A percentile compares a stretch with the other conserved stretches of the same genome.
These are phyloP conservation scores for Amblyteles armatorius DNA, from an alignment of 2,888 invertebrate genomes.

Conservation along the genomic window DNA sequence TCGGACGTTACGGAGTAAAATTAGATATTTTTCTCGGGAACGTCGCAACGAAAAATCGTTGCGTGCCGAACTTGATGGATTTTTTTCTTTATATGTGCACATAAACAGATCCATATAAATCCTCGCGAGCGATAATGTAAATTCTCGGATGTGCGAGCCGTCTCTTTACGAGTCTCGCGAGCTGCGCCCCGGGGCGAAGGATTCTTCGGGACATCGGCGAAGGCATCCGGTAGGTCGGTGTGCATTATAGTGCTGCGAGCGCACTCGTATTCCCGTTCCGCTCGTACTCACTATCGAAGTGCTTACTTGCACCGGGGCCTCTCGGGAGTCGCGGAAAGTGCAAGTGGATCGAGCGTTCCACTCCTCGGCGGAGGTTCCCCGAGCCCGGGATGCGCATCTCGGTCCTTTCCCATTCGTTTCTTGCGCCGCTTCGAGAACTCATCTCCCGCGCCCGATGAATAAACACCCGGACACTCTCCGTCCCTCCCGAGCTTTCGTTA, in stretches of 20 bases:
- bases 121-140: not conserved
- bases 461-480: slow-evolving; percentile 1
- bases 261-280: slow-evolving; percentile 48
- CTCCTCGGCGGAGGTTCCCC: not conserved
- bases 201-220: slow-evolving; percentile 35
- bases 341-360: slow-evolving; percentile 57
- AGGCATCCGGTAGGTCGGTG: slow-evolving; percentile 23
- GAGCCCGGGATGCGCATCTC: slow-evolving; percentile 25
- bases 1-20: no score
- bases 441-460: slow-evolving; percentile 9
- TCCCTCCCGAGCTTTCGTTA: slow-evolving; percentile 26
- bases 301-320: slow-evolving; percentile 39
- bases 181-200: slow-evolving; percentile 20
- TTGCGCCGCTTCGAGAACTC: slow-evolving; percentile 21
- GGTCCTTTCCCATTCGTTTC: slow-evolving; percentile 38
- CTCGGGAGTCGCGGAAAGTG: slow-evolving; percentile 57
- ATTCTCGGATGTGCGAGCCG: not conserved
- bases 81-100: no score
- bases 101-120: not conserved
- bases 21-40: no score
- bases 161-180: slow-evolving; percentile 18
- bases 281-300: slow-evolving; percentile 43
- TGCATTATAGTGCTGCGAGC: slow-evolving; percentile 33
- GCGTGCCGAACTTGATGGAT: no score
- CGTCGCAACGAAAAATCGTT: no score